Percentiles rank a stretch among this genome's conserved stretches.
Conservation (phyloP, 2,888 invertebrate species). For the Cybosia mesomella region DNA sequence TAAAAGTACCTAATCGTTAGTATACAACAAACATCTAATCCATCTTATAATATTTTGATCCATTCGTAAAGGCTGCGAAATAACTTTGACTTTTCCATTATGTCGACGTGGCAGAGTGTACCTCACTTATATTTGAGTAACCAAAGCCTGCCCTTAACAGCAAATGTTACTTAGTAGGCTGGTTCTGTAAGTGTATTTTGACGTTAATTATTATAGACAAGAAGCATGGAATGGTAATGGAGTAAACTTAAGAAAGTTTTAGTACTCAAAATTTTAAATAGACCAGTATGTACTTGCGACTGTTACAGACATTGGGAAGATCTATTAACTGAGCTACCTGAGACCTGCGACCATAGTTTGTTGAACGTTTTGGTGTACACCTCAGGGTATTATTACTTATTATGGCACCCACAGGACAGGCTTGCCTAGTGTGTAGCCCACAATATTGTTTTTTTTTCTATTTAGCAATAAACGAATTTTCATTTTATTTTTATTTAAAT, state of each 20-base stretch:
- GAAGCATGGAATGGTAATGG: not conserved
- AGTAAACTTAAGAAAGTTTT: not conserved
- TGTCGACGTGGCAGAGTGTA: not conserved
- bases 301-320: not conserved
- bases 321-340: too few relatives aligned
- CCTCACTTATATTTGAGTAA: constrained; percentile 19
- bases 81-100: constrained; percentile 10
- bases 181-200: constrained; percentile 6
- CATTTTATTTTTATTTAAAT: too few relatives aligned
- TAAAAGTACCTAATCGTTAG: not conserved
- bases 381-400: too few relatives aligned
- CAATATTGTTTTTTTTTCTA: too few relatives aligned
- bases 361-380: too few relatives aligned
- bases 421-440: too few relatives aligned
- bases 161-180: constrained; percentile 26
- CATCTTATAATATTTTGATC: not conserved
- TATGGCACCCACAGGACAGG: too few relatives aligned
- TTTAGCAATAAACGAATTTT: too few relatives aligned
- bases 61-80: not conserved
- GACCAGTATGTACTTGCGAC: not conserved
- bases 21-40: not conserved
- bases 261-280: not conserved
- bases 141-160: constrained; percentile 17
- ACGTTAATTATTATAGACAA: constrained; percentile 22
- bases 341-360: too few relatives aligned